A percentile compares a stretch with the other conserved stretches of the same genome.
Evolutionary conservation across 2,888 invertebrate species (phyloP).

Genomic region (Trisateles emortualis): DNA sequence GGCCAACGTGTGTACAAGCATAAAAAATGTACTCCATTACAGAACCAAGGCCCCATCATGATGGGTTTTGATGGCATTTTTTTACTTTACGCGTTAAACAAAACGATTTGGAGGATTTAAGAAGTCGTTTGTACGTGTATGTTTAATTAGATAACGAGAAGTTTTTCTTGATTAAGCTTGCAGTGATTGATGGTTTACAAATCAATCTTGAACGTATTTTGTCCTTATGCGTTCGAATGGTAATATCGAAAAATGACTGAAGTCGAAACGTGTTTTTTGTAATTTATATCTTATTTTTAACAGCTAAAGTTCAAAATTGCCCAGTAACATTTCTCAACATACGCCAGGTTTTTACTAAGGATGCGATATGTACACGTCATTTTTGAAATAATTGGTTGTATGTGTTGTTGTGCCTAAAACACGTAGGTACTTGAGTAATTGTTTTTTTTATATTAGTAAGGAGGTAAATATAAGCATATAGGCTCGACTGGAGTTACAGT

Average conservation of each 20-base stretch:
- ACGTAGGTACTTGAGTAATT: background rate
- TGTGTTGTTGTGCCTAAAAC: constrained; percentile 1
- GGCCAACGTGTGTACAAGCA: too few species aligned
- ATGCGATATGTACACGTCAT: constrained; percentile 13
- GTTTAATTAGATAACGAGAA: constrained; percentile 14
- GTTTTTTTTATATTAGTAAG: background rate
- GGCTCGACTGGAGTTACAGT: too few species aligned
- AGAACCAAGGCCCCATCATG: constrained; percentile 57
- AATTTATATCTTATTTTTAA: too few species aligned
- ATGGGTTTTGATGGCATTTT: constrained; percentile 48
- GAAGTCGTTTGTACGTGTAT: constrained; percentile 55
- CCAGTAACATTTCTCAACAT: too few species aligned
- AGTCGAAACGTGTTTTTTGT: too few species aligned
- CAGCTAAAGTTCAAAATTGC: too few species aligned
- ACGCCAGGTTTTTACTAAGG: too few species aligned
- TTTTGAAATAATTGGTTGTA: constrained; percentile 4
- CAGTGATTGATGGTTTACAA: constrained; percentile 13
- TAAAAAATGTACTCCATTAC: constrained; percentile 69
- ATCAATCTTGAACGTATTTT: constrained; percentile 11
- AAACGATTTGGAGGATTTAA: constrained; percentile 68
- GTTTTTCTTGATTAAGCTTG: constrained; percentile 6
- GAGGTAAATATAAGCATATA: too few species aligned
- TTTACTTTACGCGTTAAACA: constrained; percentile 56
- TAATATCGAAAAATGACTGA: too few species aligned
- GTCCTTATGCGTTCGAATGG: constrained; percentile 2